Evolutionary conservation across 2,797 vertebrate genomes (phyloP), one percentile per base, ranked within the genome.

Genomic region (Myoxocephalus aenaeus): DNA sequence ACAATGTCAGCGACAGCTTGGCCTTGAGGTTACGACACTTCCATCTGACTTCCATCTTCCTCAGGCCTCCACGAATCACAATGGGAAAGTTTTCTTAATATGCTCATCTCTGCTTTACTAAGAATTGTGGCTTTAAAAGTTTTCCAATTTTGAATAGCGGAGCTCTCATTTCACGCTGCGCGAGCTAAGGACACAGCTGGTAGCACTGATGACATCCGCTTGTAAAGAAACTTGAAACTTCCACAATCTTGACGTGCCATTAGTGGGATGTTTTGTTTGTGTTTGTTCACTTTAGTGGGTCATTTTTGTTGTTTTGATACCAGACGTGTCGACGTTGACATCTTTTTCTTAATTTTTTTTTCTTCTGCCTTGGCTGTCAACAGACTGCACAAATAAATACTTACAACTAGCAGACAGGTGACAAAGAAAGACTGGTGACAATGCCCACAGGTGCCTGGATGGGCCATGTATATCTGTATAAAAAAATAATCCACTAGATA

Each of bases 261-360:
- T 44, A 65, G 72, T 25, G 42, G 36, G 44, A 58, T 58, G 78
- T 75, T 74, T 70, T 81, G 73, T 69, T 50, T 72, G 40, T 6
- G 53, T 67, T 72, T 65, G 59, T 62, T 81, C 64, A 70, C 77
- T 82, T 84, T 73, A 71, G 68, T 73, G 68, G 83, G 68, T 90
- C 75, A 79, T 48, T 88, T 89, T n/a, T 76, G 70, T 81, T 68
- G 44, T 76, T 56, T 59, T 40, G 63, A 87, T 70, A 61, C 59
- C 25, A 77, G 51, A 75, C 75, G 12, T 13, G 69, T 76, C 44
- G 2, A 4, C 29, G 1, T 4, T 48, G 58, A 63, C 77, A 46
- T 25, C 5, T 54, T 54, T 25, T 13, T 48, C 63, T 63, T 72
- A 44, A 4, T 13, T 1, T 48, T 20, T 2, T 20, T 65, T 42